Evolutionary conservation across 92 coral and sea anemone species (phyloP).

Genomic region (Palythoa grandiflora): DNA sequence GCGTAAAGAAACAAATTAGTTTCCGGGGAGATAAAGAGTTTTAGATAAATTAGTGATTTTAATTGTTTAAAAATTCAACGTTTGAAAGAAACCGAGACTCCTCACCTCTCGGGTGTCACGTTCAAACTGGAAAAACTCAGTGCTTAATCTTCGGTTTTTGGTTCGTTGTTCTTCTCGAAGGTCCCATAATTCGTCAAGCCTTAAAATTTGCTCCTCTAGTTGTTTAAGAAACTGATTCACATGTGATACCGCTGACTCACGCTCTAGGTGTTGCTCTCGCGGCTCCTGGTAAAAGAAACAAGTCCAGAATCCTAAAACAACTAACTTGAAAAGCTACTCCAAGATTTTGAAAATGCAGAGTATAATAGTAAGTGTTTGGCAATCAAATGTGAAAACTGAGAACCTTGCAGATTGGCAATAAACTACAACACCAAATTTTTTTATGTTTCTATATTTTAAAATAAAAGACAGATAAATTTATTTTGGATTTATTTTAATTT

Average conservation of each 20-base stretch:
- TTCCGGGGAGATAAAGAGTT: not conserved
- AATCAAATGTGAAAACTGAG: no score
- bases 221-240: conserved; percentile 81
- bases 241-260: conserved; percentile 85
- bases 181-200: conserved; percentile 93
- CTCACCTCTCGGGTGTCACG: conserved; percentile 94
- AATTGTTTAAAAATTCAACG: not conserved
- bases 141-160: conserved; percentile 84
- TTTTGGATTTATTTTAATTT: no score
- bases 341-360: not conserved
- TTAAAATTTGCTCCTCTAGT: conserved; percentile 85
- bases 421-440: no score
- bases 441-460: no score
- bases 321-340: not conserved
- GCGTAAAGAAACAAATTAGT: not conserved
- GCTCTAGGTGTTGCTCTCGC: conserved; percentile 77
- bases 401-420: no score
- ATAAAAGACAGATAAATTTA: no score
- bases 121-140: conserved; percentile 95
- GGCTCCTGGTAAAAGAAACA: conserved; percentile 73
- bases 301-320: not conserved
- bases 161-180: conserved; percentile 86
- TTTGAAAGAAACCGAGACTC: not conserved
- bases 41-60: not conserved
- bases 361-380: not conserved